Base-by-base conservation (phyloP, 2,113 vertebrate genomes). In the Chlamydotis undulata region DNA sequence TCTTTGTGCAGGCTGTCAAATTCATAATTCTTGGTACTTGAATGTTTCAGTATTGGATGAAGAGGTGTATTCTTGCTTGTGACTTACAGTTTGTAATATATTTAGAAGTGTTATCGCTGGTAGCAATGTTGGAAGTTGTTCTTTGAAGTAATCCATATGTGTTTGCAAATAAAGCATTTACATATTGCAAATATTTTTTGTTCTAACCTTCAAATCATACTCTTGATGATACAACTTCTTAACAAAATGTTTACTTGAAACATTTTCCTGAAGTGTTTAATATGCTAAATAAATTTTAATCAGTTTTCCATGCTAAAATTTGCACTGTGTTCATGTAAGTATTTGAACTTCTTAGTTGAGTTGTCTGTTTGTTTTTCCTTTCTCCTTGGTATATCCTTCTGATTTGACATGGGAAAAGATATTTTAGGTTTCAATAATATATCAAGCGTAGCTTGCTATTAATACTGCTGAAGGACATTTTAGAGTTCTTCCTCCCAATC, bases 211-310 rank as follows among this genome's bases (percentile, higher is more conserved):
- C 56, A 84, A 53, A 45, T 75, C 6, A 3, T 45, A 4, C 55
- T 78, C 45, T 64, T 78, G 23, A 68, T 82, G 64, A 37, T 68
- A 19, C 0, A 37, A 50, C 31, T 87, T 89, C 47, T 31, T 24
- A 87, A 81, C 52, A 75, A 73, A 91, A 86, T 1, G 1, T 64
- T 91, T 90, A 23, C 59, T 78, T 90, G 37, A 90, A 93, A 53
- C 24, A 4, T 83, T 47, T 92, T 92, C 55, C 63, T 49, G 28
- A 73, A 83, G 71, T 22, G 12, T 92, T 89, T 93, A 88, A 78
- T 96, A 52, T 67, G 61, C 88, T 83, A 93, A 94, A 86, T 85
- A 83, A 31, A 60, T 90, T 85, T 80, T 33, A 92, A 90, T 96
- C n/a, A 50, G 19, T 86, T 95, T 10, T 89, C 21, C n/a, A 3